Base-by-base conservation (phyloP, 23 tunicate species). In the Botrylloides violaceus region DNA sequence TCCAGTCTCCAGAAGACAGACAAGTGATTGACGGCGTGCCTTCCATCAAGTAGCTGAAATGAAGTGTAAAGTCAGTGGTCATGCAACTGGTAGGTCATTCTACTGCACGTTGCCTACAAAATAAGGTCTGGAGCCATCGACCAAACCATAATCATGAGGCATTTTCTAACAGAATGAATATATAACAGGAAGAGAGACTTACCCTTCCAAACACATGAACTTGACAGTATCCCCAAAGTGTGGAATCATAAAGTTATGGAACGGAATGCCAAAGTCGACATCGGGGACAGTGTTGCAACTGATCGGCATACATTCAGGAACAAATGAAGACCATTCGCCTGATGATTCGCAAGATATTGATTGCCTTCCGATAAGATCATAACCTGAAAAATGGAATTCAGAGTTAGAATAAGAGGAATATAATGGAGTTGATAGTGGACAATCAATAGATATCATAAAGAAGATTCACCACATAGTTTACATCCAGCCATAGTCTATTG, bases 201-300 rank as follows among this genome's bases (percentile, higher is more conserved):
- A 68, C 74, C 74, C 74, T 1, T 68, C 74, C 2, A 68, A 19
- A 43, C 74, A 68, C 74, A 35, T 39, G 47, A 37, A 68, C 37
- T 68, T 19, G 4, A 68, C 58, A n/a, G 20, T 30, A 43, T 68
- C 74, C 37, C 28, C 35, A 34, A 6, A 68, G 9, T 43, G 15
- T 38, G 57, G 58, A 4, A 19, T 18, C 25, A 68, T 68, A 0
- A 68, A 68, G 7, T 36, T 9, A 4, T 55, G 5, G 26, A 22
- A 37, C 9, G 74, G 58, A 19, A 68, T 36, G 37, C 84, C 76
- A 66, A 81, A 61, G 27, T 38, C 66, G 18, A 88, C 88, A 20
- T 34, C 73, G 27, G 96, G 96, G 2, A 80, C 60, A 29, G 32
- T 77, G 50, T 82, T 73, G 68, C 96, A 88, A 4, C 53, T 24